Conservation (phyloP, 2,888 invertebrate species). For the Sphinx pinastri region DNA sequence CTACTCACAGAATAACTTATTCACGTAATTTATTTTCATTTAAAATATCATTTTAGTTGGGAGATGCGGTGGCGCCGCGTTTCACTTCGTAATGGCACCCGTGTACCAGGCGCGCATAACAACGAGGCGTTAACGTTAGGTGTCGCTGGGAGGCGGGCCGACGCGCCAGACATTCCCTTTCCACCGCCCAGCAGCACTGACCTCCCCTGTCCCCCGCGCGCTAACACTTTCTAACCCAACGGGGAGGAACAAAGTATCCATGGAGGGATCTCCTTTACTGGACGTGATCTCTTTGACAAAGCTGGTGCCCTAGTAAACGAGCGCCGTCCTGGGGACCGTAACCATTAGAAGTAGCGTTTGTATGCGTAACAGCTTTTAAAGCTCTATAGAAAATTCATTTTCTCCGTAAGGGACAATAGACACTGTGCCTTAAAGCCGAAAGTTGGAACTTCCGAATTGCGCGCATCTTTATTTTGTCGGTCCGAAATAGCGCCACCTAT, state of each 20-base stretch:
- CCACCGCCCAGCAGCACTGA: conserved; percentile 71
- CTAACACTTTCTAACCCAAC: conserved; percentile 47
- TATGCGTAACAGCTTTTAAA: conserved; percentile 31
- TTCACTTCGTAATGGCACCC: conserved; percentile 52
- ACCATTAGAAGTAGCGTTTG: conserved; percentile 38
- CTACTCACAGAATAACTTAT: not conserved
- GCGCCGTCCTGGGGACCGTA: conserved; percentile 45
- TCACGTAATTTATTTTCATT: not conserved
- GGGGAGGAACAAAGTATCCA: conserved; percentile 52
- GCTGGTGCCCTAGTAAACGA: conserved; percentile 29
- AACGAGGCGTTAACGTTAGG: conserved; percentile 75
- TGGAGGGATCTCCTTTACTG: conserved; percentile 47
- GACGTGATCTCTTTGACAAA: conserved; percentile 47
- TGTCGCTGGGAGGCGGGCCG: conserved; percentile 75
- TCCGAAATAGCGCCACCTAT: conserved; percentile 19
- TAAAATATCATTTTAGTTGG: not conserved
- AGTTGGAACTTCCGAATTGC: not conserved
- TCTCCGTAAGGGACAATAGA: not conserved
- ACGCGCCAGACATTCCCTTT: conserved; percentile 75
- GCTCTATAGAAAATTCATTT: not conserved
- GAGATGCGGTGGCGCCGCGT: conserved; percentile 22
- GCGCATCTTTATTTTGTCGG: not conserved
- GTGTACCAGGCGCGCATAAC: conserved; percentile 76
- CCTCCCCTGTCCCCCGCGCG: conserved; percentile 62
- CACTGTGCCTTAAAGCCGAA: not conserved